Evolutionary conservation across 1,140 invertebrate genomes (phyloP).

Genomic region (Elysia chlorotica): DNA sequence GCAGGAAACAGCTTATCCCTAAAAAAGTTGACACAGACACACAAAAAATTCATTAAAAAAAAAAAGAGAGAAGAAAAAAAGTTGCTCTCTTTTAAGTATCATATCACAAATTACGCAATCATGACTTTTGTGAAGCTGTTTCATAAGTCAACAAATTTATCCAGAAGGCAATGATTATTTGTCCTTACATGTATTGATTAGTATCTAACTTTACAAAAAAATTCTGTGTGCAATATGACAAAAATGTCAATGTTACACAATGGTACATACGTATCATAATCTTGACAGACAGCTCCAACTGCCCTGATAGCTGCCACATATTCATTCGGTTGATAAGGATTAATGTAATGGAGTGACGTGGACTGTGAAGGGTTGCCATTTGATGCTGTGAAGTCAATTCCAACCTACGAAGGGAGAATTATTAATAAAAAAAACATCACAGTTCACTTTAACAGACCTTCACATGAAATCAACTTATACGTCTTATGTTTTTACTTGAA

Average conservation of each 20-base stretch:
- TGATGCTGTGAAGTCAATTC: constrained; percentile 73
- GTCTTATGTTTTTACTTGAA: too few relatives aligned
- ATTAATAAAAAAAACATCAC: too few relatives aligned
- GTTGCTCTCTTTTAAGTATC: neutral
- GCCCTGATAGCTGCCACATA: constrained; percentile 63
- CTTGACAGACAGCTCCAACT: constrained; percentile 71
- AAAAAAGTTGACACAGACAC: constrained; percentile 5
- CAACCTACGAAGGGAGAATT: constrained; percentile 44
- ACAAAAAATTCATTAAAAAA: neutral
- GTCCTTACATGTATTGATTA: too few relatives aligned
- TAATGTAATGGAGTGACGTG: constrained; percentile 64
- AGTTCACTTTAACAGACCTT: too few relatives aligned
- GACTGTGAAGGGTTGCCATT: constrained; percentile 69
- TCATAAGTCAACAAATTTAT: too few relatives aligned
- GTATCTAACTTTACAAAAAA: too few relatives aligned
- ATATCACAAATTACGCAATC: too few relatives aligned
- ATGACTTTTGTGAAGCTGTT: too few relatives aligned
- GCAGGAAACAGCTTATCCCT: constrained; percentile 62
- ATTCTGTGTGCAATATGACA: too few relatives aligned
- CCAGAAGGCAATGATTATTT: too few relatives aligned
- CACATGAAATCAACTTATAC: too few relatives aligned
- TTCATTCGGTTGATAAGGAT: constrained; percentile 51
- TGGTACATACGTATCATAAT: constrained; percentile 68
- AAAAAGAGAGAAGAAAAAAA: neutral
- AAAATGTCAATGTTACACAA: too few relatives aligned